These are phyloP conservation scores for Drosophila testacea DNA, from an alignment of 2,888 invertebrate genomes.

Conservation along the genomic window DNA sequence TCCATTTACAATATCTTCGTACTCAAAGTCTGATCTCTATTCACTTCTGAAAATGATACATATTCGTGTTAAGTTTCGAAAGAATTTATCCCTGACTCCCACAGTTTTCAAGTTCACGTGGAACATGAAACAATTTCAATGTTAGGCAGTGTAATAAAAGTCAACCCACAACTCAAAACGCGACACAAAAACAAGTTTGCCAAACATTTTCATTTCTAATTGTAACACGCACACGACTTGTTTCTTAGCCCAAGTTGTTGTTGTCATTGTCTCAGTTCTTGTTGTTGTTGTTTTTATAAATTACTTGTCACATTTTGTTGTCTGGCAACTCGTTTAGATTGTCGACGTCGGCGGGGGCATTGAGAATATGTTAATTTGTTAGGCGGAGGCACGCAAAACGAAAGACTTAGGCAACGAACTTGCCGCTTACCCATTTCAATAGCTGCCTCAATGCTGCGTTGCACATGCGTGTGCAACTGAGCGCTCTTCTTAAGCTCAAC, in stretches of 20 bases:
- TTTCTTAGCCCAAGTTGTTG: slow-evolving; percentile 11
- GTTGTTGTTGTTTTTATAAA: slow-evolving; percentile 31
- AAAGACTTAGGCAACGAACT: slow-evolving; percentile 70
- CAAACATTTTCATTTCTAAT: slow-evolving; percentile 74
- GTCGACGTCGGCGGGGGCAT: slow-evolving; percentile 32
- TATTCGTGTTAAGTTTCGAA: background rate
- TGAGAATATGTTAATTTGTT: slow-evolving; percentile 65
- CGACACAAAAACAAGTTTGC: slow-evolving; percentile 65
- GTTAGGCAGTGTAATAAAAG: slow-evolving; percentile 61
- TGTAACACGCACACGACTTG: slow-evolving; percentile 61
- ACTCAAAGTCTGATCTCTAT: no score
- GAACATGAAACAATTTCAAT: slow-evolving; percentile 48
- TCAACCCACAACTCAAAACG: slow-evolving; percentile 52
- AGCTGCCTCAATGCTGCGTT: slow-evolving; percentile 85
- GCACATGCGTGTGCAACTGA: slow-evolving; percentile 86
- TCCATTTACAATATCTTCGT: no score
- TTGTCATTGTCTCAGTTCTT: slow-evolving; percentile 10
- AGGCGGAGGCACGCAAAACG: slow-evolving; percentile 39
- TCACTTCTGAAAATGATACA: no score
- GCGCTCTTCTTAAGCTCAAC: slow-evolving; percentile 86
- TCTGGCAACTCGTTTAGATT: slow-evolving; percentile 51
- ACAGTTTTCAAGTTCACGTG: slow-evolving; percentile 38
- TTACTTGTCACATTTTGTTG: slow-evolving; percentile 62
- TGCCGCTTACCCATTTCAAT: slow-evolving; percentile 86
- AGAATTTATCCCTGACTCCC: slow-evolving; percentile 11